Evolutionary conservation across 2,797 vertebrate species (phyloP).

Genomic region (Alosa sapidissima): DNA sequence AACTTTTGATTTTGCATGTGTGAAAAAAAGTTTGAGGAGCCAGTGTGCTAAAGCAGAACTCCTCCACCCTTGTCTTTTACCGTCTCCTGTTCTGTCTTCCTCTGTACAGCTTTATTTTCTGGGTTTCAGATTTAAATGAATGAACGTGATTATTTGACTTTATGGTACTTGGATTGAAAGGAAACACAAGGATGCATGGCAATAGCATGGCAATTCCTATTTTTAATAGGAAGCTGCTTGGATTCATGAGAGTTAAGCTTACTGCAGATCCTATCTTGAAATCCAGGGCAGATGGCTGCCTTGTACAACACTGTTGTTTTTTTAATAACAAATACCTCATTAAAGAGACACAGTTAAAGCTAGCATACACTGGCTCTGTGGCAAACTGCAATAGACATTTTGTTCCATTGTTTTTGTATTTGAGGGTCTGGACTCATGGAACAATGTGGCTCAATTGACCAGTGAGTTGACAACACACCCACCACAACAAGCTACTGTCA

Average conservation of each 20-base stretch:
- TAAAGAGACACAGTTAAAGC: not conserved
- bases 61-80: not conserved
- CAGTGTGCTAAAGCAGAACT: not conserved
- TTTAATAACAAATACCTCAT: not conserved
- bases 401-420: not conserved
- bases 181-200: not conserved
- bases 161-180: not conserved
- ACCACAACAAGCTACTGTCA: not conserved
- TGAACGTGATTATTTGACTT: not conserved
- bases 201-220: too few relatives aligned
- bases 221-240: not conserved
- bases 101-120: not conserved
- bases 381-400: not conserved
- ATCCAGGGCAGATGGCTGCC: not conserved
- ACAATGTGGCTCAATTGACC: not conserved
- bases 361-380: not conserved
- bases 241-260: not conserved
- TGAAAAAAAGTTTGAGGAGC: not conserved
- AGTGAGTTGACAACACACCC: not conserved
- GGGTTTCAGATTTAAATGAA: not conserved
- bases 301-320: not conserved
- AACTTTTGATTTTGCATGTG: slow-evolving; percentile 34
- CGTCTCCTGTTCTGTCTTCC: not conserved
- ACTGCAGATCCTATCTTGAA: not conserved
- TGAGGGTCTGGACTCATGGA: not conserved